These are phyloP conservation scores for Poecilia picta DNA, from an alignment of 2,797 vertebrate species.

Conservation along the genomic window DNA sequence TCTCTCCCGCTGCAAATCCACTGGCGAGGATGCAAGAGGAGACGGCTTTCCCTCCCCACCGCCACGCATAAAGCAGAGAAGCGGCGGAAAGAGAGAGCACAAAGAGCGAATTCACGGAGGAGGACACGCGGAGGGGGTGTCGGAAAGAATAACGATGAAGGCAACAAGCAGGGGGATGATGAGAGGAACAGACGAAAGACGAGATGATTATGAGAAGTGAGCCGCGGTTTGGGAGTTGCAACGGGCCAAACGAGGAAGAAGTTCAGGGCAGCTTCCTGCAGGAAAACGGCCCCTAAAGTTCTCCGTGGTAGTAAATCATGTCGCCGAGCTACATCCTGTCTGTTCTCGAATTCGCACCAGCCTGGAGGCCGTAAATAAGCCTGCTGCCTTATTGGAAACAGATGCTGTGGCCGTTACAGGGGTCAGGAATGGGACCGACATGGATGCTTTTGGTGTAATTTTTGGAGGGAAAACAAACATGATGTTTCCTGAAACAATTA, in stretches of 20 bases:
- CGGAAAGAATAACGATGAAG: conserved; percentile 54
- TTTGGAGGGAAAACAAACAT: conserved; percentile 7
- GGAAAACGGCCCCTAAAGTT: conserved; percentile 34
- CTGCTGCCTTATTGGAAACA: conserved; percentile 65
- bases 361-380: conserved; percentile 60
- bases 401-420: conserved; percentile 54
- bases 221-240: conserved; percentile 21
- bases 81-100: conserved; percentile 38
- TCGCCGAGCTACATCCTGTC: conserved; percentile 70
- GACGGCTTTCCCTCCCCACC: conserved; percentile 17
- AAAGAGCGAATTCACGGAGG: conserved; percentile 58
- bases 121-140: not conserved
- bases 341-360: conserved; percentile 62
- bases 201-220: conserved; percentile 51
- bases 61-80: conserved; percentile 16
- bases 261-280: conserved; percentile 40
- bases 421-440: not conserved
- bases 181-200: conserved; percentile 61
- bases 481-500: conserved; percentile 10
- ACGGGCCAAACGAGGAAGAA: conserved; percentile 20
- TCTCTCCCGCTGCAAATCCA: conserved; percentile 30
- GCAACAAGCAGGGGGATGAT: conserved; percentile 49
- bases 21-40: conserved; percentile 54
- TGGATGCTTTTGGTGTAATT: conserved; percentile 24
- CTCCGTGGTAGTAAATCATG: conserved; percentile 58